Evolutionary conservation across 2,888 invertebrate species (phyloP), one percentile per base, ranked within the genome.

Genomic region (Argyresthia albistria): DNA sequence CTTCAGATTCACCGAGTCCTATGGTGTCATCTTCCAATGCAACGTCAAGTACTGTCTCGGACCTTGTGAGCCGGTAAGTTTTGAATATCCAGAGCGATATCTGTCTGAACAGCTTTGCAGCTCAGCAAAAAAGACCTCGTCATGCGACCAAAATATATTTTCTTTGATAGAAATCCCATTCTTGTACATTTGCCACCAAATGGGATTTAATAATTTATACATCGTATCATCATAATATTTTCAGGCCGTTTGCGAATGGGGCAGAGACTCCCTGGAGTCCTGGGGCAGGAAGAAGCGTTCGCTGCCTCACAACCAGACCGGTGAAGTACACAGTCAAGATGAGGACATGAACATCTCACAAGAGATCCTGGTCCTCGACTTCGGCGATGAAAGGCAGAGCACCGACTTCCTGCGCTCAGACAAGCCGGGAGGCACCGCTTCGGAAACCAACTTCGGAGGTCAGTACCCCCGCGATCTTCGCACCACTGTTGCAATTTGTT

Each of bases 1-100:
- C 0, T 97, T 97, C 89, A 91, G 97, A 70, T 97, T 97, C 76
- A 97, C 97, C 0, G 97, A 97, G 76, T 97, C 97, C 10, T 97
- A 97, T 66, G 97, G 97, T 50, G 97, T 97, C 57, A 97, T 97
- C 75, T 97, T 97, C 92, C 97, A 97, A 75, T 97, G 97, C 79
- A 97, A 97, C 79, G 97, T 97, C 64, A 97, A 97, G 74, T 97
- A 97, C 77, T 97, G 97, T 70, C 90, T 97, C 58, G 97, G 97
- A 70, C 96, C 96, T 60, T 97, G 97, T 70, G 96, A 97, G 74
- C 95, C 97, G 65, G 95, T 95, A 83, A 91, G 91, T 84, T 55
- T 50, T 8, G 46, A 49, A 14, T 37, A 39, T 12, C 42, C 42
- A 42, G 6, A 25, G 25, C 25, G n/a, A n/a, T n/a, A n/a, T n/a